These are phyloP conservation scores for Drosophila monieri DNA, from an alignment of 2,888 invertebrate genomes.

Conservation along the genomic window DNA sequence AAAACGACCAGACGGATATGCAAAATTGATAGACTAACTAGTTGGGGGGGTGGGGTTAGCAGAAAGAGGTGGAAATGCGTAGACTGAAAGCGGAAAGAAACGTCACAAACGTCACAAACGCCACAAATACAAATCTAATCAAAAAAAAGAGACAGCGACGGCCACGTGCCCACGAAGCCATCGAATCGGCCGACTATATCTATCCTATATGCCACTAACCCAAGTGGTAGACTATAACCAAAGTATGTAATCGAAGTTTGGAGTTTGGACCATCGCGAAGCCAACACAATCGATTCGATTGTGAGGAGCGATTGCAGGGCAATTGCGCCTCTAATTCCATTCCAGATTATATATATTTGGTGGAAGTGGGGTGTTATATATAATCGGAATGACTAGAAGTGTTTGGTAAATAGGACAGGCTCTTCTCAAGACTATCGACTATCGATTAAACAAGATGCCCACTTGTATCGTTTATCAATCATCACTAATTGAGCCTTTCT, in stretches of 20 bases:
- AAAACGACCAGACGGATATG: conserved; percentile 29
- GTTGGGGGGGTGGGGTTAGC: neutral
- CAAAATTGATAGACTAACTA: conserved; percentile 15
- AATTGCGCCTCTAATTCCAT: conserved; percentile 9
- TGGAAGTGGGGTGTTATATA: neutral
- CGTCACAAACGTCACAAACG: too few relatives aligned
- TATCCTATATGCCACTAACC: too few relatives aligned
- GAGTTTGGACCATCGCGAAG: conserved; percentile 24
- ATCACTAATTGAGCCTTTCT: conserved; percentile 16
- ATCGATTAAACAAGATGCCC: too few relatives aligned
- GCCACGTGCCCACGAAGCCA: conserved; percentile 17
- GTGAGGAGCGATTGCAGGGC: conserved; percentile 7
- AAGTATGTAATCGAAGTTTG: neutral
- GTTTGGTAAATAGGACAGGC: neutral
- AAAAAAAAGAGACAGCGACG: neutral
- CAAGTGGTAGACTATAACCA: neutral
- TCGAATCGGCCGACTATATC: neutral
- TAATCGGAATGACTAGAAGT: neutral
- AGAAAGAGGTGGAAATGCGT: conserved; percentile 16
- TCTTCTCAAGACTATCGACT: neutral
- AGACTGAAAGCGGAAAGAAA: conserved; percentile 3
- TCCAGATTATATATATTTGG: conserved; percentile 8
- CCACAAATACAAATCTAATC: conserved; percentile 55
- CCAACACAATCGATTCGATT: neutral
- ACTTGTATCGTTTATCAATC: neutral